Conservation (phyloP, 2,888 invertebrate genomes). For the Dione juno region DNA sequence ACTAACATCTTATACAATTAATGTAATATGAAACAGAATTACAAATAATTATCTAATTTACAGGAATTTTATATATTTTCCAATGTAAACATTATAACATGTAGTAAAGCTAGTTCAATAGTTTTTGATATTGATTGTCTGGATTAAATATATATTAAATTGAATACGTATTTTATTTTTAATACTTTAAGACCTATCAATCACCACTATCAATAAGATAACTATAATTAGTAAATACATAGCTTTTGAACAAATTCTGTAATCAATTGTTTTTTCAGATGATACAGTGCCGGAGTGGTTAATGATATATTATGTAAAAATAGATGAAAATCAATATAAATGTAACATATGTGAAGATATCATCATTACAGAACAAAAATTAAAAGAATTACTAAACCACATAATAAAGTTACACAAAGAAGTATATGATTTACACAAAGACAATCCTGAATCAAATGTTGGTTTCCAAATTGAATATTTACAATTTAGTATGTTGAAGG, state of each 20-base stretch:
- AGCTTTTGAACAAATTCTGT: background rate
- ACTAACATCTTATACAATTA: too few relatives aligned
- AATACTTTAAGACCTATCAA: background rate
- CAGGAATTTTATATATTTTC: too few relatives aligned
- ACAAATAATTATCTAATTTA: too few relatives aligned
- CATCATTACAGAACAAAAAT: slow-evolving; percentile 57
- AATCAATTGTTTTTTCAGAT: slow-evolving; percentile 46
- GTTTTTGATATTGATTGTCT: background rate
- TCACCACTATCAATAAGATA: background rate
- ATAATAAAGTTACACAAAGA: slow-evolving; percentile 64
- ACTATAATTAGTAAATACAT: background rate
- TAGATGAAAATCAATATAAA: slow-evolving; percentile 52
- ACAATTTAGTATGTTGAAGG: slow-evolving; percentile 66
- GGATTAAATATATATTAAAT: slow-evolving; percentile 16
- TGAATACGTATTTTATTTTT: slow-evolving; percentile 3
- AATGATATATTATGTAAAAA: slow-evolving; percentile 65
- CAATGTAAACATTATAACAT: too few relatives aligned
- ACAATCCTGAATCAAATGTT: slow-evolving; percentile 64
- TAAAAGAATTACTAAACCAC: slow-evolving; percentile 59
- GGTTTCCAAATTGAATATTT: slow-evolving; percentile 76
- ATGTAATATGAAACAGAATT: too few relatives aligned
- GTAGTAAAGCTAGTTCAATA: too few relatives aligned
- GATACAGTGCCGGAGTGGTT: slow-evolving; percentile 65
- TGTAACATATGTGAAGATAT: slow-evolving; percentile 69
- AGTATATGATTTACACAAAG: slow-evolving; percentile 70